phyloP scores from a whole-genome alignment of 1,140 invertebrate genomes.

The Neelides sp. region DNA sequence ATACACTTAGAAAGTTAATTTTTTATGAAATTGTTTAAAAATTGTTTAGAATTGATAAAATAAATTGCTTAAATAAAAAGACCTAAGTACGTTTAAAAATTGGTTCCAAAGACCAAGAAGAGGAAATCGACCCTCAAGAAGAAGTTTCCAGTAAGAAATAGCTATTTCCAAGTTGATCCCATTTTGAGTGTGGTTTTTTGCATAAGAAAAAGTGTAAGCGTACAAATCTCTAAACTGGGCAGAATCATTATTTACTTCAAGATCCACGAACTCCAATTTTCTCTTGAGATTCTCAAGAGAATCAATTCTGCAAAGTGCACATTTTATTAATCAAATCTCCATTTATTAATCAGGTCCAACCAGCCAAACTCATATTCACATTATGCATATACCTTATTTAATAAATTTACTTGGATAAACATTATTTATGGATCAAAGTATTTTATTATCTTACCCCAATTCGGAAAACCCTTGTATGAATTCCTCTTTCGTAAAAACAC shows the following conservation, averaged over 20 bases:
- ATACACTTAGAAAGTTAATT: too few species aligned
- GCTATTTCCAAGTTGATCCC: slow-evolving; percentile 94
- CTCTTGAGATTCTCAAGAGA: slow-evolving; percentile 82
- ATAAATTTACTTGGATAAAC: slow-evolving; percentile 8
- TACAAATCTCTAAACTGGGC: slow-evolving; percentile 95
- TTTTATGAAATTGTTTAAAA: too few species aligned
- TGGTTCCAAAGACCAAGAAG: slow-evolving; percentile 86
- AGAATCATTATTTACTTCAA: slow-evolving; percentile 66
- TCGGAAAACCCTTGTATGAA: slow-evolving; percentile 86
- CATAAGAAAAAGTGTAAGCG: slow-evolving; percentile 98
- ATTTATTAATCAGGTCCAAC: slow-evolving; percentile 5
- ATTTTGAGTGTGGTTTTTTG: slow-evolving; percentile 94
- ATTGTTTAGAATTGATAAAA: background rate
- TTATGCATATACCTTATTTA: too few species aligned
- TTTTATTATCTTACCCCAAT: slow-evolving; percentile 51
- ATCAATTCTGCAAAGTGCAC: slow-evolving; percentile 51
- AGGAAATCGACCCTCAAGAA: slow-evolving; percentile 78
- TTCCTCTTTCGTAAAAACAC: slow-evolving; percentile 92
- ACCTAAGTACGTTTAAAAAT: slow-evolving; percentile 67
- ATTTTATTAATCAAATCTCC: slow-evolving; percentile 2
- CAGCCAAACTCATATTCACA: too few species aligned
- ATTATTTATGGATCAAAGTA: slow-evolving; percentile 9
- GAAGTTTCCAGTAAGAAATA: slow-evolving; percentile 98
- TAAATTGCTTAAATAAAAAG: background rate
- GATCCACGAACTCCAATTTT: slow-evolving; percentile 66